Conservation (phyloP, 2,888 invertebrate genomes). For the Endotricha flammealis region DNA sequence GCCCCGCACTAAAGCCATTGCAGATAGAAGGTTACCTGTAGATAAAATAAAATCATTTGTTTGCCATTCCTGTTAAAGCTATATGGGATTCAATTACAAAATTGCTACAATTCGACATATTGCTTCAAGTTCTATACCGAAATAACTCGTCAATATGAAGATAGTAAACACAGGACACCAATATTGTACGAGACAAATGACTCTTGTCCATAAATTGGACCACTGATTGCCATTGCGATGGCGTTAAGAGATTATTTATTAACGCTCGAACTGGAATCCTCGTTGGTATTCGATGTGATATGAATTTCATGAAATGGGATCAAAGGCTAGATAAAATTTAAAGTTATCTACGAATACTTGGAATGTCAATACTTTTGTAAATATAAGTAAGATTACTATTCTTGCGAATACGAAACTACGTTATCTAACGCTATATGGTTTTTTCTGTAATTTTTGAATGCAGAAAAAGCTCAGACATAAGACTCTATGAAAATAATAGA, state of each 20-base stretch:
- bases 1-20: no score
- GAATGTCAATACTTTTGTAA: no score
- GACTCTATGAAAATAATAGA: no score
- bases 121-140: no score
- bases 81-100: constrained; percentile 1
- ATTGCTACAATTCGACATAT: no score
- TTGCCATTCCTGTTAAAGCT: background rate
- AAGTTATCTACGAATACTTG: no score
- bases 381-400: no score
- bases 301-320: constrained; percentile 4
- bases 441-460: no score
- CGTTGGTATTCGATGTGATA: constrained; percentile 3
- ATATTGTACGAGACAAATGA: constrained; percentile 11
- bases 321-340: constrained; percentile 6
- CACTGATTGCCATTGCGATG: constrained; percentile 7
- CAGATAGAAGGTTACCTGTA: no score
- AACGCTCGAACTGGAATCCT: constrained; percentile 6
- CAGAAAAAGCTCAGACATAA: no score
- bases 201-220: constrained; percentile 9
- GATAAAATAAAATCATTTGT: background rate
- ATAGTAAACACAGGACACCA: constrained; percentile 3
- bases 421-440: no score
- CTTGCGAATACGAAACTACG: no score
- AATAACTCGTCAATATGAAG: constrained; percentile 3
- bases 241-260: constrained; percentile 10